Conservation (phyloP, 2,888 invertebrate genomes). For the Agonopterix arenella region DNA sequence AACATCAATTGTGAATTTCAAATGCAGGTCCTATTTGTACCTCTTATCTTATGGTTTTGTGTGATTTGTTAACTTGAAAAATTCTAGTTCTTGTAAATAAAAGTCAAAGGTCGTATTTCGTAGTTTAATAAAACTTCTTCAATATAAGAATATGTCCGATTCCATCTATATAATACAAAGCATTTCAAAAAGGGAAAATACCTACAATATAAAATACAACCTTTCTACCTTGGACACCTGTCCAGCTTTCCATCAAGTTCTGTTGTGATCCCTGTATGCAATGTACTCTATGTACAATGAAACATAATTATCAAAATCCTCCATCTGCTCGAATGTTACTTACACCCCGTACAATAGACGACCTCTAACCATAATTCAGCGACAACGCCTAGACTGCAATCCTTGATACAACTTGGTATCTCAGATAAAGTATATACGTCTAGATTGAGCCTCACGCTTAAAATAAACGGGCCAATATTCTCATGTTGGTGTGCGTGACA, state of each 20-base stretch:
- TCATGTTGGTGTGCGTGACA: too few relatives aligned
- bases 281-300: background rate
- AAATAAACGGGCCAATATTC: too few relatives aligned
- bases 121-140: constrained; percentile 74
- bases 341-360: constrained; percentile 34
- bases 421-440: too few relatives aligned
- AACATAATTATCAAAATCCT: too few relatives aligned
- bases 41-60: too few relatives aligned
- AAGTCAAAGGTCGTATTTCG: constrained; percentile 24
- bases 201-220: constrained; percentile 69
- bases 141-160: constrained; percentile 77
- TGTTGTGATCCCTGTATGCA: constrained; percentile 18
- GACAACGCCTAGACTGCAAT: constrained; percentile 6
- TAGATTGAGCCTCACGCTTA: too few relatives aligned
- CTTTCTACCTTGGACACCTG: constrained; percentile 42
- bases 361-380: constrained; percentile 22
- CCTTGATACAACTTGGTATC: too few relatives aligned
- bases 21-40: too few relatives aligned
- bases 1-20: too few relatives aligned
- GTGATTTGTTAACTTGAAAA: too few relatives aligned
- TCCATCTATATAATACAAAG: constrained; percentile 75
- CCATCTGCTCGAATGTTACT: background rate
- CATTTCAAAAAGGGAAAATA: constrained; percentile 70
- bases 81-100: background rate
- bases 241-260: constrained; percentile 15